Percentiles rank a stretch among this genome's conserved stretches.
These are phyloP conservation scores for Pelvicachromis taeniatus DNA, from an alignment of 2,113 vertebrate species.

Conservation along the genomic window DNA sequence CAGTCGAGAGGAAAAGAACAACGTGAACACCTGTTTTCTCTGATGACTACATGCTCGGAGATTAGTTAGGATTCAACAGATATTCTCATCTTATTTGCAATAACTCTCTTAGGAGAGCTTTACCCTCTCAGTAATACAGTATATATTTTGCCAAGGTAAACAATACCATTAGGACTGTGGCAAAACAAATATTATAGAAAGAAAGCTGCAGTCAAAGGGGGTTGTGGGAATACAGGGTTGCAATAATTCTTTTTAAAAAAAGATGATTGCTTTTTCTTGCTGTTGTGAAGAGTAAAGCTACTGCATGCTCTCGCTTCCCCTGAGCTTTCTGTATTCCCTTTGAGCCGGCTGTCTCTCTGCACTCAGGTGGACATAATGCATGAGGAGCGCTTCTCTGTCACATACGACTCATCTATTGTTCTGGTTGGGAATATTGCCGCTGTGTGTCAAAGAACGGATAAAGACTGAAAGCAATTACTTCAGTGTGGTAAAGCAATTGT, in stretches of 20 bases:
- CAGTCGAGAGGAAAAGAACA: constrained; percentile 28
- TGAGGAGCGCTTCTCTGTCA: constrained; percentile 18
- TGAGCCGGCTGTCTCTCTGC: constrained; percentile 19
- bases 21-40: constrained; percentile 61
- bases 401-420: constrained; percentile 35
- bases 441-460: constrained; percentile 33
- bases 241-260: constrained; percentile 5
- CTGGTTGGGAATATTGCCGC: constrained; percentile 6
- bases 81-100: constrained; percentile 26
- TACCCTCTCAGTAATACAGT: neutral
- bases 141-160: constrained; percentile 35
- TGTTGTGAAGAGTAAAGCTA: neutral
- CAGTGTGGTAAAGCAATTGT: constrained; percentile 46
- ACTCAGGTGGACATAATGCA: constrained; percentile 42
- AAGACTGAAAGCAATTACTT: constrained; percentile 60
- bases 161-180: constrained; percentile 24
- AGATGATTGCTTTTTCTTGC: constrained; percentile 34
- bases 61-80: constrained; percentile 49
- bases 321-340: neutral
- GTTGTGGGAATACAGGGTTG: neutral
- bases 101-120: constrained; percentile 33
- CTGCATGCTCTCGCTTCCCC: neutral
- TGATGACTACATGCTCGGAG: constrained; percentile 29
- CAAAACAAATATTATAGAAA: constrained; percentile 5
- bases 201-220: neutral